Base-by-base conservation (phyloP, 2,888 invertebrate species). In the Chydorus sphaericus region DNA sequence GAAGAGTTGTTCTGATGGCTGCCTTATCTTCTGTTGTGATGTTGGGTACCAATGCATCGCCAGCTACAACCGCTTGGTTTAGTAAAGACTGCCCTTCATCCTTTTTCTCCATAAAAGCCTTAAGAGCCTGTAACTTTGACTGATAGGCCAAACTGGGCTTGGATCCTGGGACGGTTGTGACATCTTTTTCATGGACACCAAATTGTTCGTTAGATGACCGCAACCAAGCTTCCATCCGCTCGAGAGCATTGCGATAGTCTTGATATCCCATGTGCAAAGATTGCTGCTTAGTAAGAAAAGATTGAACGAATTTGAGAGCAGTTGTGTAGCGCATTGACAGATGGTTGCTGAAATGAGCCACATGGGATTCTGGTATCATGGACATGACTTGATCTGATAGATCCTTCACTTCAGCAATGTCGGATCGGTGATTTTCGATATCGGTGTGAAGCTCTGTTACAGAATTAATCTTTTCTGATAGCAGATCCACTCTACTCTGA, bases 11-110 rank as follows among this genome's bases (percentile, higher is more conserved):
- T 60, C 94, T 77, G 53, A 94, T 82, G 52, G 77, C 73, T 67
- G 94, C 93, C 52, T 93, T 78, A 58, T 90, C 87, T 65, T 90
- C 88, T 1, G 88, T 83, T 1, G 85, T 85, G 8, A 93, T 85
- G 39, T 85, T 82, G 11, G 88, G 81, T 65, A 91, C 91, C 10
- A 96, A 72, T 5, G 83, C 79, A 72, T 96, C 94, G 0, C 93
- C 93, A 55, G 84, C 79, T 68, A 88, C 88, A 1, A 89, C 81
- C 0, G 86, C 85, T 63, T 77, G 80, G 63, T 85, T 88, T 1
- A 93, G 69, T 37, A 89, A 71, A 30, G 73, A 71, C 66, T 88
- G 88, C 0, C 91, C 92, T 55, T 78, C 74, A 63, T 91, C 89
- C 63, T 88, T 82, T 50, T 82, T 80, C 50, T 78, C 78, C 33